Percentiles rank a stretch among this genome's conserved stretches.
phyloP scores from a whole-genome alignment of 1,140 invertebrate species.

The Scaptomyza pallida region DNA sequence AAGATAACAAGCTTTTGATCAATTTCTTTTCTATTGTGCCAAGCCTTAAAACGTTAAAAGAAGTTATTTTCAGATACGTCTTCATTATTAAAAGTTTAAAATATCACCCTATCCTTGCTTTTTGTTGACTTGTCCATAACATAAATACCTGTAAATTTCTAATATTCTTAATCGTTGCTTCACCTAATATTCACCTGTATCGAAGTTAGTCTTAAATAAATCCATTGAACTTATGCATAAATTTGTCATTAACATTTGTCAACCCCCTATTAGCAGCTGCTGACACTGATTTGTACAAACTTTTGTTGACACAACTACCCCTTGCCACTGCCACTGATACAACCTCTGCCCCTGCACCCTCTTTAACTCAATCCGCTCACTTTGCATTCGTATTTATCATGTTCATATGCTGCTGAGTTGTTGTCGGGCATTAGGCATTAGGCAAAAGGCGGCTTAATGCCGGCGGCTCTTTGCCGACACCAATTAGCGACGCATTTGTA shows the following conservation, averaged over 20 bases:
- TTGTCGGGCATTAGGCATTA: slow-evolving; percentile 45
- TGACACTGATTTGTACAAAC: slow-evolving; percentile 16
- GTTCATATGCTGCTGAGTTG: slow-evolving; percentile 66
- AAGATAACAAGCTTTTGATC: no score
- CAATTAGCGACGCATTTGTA: slow-evolving; percentile 75
- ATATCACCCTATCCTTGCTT: no score
- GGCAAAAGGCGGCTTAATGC: slow-evolving; percentile 44
- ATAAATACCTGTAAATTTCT: no score
- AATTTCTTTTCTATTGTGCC: no score
- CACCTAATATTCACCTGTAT: neutral
- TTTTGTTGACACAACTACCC: slow-evolving; percentile 16
- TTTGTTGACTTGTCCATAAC: no score
- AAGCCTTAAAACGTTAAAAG: no score
- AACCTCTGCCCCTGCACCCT: neutral
- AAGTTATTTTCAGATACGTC: no score
- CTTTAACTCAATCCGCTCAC: neutral
- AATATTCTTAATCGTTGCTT: no score
- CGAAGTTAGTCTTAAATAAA: neutral
- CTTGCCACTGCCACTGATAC: slow-evolving; percentile 5
- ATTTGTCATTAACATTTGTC: slow-evolving; percentile 3
- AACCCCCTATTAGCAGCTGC: slow-evolving; percentile 11
- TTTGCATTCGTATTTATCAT: slow-evolving; percentile 73
- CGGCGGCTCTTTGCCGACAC: slow-evolving; percentile 31
- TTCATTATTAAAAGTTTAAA: no score
- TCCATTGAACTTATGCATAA: neutral